These are phyloP conservation scores for Brachyhypopomus occidentalis DNA, from an alignment of 2,113 vertebrate genomes.

Conservation along the genomic window DNA sequence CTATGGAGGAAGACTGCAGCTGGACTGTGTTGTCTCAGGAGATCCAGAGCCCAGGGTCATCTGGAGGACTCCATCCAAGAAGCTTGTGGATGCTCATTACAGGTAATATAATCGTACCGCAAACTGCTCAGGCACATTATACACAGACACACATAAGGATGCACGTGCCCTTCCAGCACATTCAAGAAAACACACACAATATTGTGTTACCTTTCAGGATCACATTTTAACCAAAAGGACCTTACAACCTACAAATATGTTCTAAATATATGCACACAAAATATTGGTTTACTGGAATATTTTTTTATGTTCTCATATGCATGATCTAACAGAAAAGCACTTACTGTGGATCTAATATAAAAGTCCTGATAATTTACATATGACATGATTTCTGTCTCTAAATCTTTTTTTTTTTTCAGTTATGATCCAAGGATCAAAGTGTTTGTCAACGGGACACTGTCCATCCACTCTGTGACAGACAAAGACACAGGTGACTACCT, in stretches of 20 bases:
- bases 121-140: background rate
- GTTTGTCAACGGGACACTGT: slow-evolving; percentile 82
- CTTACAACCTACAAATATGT: too few relatives aligned
- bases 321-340: too few relatives aligned
- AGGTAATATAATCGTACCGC: slow-evolving; percentile 74
- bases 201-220: too few relatives aligned
- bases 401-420: slow-evolving; percentile 61
- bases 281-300: too few relatives aligned
- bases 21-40: slow-evolving; percentile 85
- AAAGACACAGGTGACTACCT: slow-evolving; percentile 88
- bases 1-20: slow-evolving; percentile 77
- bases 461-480: slow-evolving; percentile 80
- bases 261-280: too few relatives aligned
- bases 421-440: slow-evolving; percentile 83
- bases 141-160: background rate
- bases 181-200: background rate
- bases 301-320: background rate
- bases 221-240: too few relatives aligned
- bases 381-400: background rate
- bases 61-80: slow-evolving; percentile 89
- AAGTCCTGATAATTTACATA: background rate
- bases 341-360: too few relatives aligned
- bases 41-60: slow-evolving; percentile 85
- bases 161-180: background rate
- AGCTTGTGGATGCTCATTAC: slow-evolving; percentile 83